Evolutionary conservation across 2,113 vertebrate genomes (phyloP).

Genomic region (Laticauda colubrina): DNA sequence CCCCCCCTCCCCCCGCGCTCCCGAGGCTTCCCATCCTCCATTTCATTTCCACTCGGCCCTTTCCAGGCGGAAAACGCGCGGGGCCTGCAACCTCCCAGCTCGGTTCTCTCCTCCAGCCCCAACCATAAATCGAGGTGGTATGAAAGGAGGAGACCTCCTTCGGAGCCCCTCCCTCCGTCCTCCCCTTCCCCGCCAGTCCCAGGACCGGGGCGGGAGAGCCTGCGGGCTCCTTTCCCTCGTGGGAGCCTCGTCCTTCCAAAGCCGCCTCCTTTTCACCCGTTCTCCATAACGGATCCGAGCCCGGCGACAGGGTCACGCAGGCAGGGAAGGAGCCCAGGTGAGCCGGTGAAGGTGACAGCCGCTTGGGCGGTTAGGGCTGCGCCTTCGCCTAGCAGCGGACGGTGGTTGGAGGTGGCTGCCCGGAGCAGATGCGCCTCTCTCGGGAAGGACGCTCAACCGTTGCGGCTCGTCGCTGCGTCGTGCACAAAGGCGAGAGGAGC

Average conservation of each 20-base stretch:
- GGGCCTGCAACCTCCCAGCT: not conserved
- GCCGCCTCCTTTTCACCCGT: not conserved
- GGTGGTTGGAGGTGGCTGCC: not conserved
- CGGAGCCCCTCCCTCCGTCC: rapidly evolving
- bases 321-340: not conserved
- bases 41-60: not conserved
- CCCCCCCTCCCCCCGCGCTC: not conserved
- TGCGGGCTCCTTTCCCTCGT: not conserved
- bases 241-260: not conserved
- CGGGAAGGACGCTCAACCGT: not conserved
- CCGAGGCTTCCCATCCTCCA: not conserved
- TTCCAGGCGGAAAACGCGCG: not conserved
- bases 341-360: not conserved
- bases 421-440: not conserved
- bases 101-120: not conserved
- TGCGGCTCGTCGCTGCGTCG: not conserved
- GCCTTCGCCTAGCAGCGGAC: not conserved
- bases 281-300: not conserved
- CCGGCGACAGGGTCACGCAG: not conserved
- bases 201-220: rapidly evolving
- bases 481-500: no score
- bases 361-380: no score
- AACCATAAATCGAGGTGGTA: not conserved
- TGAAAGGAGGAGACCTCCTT: not conserved
- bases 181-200: not conserved